These are phyloP conservation scores for Globodera ellingtonae DNA, from an alignment of 1,140 invertebrate species.

Conservation along the genomic window DNA sequence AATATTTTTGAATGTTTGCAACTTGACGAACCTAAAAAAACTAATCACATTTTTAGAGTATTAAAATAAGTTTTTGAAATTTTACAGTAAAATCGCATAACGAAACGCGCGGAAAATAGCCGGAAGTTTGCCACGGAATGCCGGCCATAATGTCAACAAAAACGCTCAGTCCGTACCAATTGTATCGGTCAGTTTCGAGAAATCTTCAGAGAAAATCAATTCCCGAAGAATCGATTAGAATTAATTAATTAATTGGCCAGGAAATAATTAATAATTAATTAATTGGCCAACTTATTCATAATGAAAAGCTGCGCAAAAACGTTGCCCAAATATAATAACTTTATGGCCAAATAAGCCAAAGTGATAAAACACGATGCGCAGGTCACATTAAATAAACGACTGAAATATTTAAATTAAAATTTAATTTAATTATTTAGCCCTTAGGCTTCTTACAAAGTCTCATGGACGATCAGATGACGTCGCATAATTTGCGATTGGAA, in stretches of 20 bases:
- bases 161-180: conserved; percentile 62
- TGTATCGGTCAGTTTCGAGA: conserved; percentile 57
- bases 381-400: conserved; percentile 53
- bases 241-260: not conserved
- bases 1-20: conserved; percentile 67
- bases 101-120: conserved; percentile 68
- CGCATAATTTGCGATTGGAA: conserved; percentile 52
- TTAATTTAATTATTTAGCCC: conserved; percentile 26
- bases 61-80: conserved; percentile 46
- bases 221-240: not conserved
- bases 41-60: conserved; percentile 3
- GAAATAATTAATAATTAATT: conserved; percentile 14
- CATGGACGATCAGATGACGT: conserved; percentile 54
- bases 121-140: conserved; percentile 62
- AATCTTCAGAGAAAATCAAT: conserved; percentile 49
- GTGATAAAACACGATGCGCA: conserved; percentile 59
- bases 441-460: conserved; percentile 33
- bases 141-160: conserved; percentile 58
- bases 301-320: conserved; percentile 58
- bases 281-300: conserved; percentile 55
- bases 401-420: not conserved
- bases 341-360: conserved; percentile 49
- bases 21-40: conserved; percentile 62
- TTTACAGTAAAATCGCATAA: conserved; percentile 70
- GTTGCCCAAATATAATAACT: conserved; percentile 56